A percentile compares a stretch with the other conserved stretches of the same genome.
Conservation (phyloP, 2,113 vertebrate species). For the Vulpes lagopus region DNA sequence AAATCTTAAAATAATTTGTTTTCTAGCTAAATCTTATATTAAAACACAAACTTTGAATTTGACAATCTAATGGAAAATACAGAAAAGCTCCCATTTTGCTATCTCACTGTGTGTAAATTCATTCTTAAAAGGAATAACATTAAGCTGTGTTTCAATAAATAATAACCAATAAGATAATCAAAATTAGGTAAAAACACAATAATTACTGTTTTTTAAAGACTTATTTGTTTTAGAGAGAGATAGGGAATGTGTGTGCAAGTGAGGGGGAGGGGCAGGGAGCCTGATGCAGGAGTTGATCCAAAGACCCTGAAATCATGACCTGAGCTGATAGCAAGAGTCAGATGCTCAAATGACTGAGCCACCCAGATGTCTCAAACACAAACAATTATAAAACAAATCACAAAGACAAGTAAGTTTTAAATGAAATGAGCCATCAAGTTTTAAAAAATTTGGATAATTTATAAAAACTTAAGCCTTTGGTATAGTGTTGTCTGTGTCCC, state of each 20-base stretch:
- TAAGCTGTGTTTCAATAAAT: constrained; percentile 30
- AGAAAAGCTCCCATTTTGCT: background rate
- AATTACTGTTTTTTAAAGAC: background rate
- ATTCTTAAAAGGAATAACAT: constrained; percentile 46
- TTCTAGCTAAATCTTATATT: constrained; percentile 28
- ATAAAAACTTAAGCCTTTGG: constrained; percentile 5
- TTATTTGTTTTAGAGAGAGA: background rate
- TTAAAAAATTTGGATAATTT: constrained; percentile 10
- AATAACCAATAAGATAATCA: background rate
- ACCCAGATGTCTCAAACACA: background rate
- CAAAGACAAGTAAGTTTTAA: background rate
- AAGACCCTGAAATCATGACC: background rate
- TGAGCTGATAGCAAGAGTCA: background rate
- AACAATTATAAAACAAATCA: constrained; percentile 34
- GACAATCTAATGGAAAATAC: background rate
- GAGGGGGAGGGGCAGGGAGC: background rate
- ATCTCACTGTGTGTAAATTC: background rate
- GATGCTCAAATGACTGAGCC: background rate
- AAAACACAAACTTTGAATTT: background rate
- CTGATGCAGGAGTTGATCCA: background rate
- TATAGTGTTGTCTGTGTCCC: background rate
- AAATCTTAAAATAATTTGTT: too few species aligned
- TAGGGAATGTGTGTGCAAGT: background rate
- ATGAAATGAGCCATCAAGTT: background rate
- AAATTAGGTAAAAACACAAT: constrained; percentile 33